Conservation (phyloP, 1,140 invertebrate genomes). For the Lasioglossum albipes region DNA sequence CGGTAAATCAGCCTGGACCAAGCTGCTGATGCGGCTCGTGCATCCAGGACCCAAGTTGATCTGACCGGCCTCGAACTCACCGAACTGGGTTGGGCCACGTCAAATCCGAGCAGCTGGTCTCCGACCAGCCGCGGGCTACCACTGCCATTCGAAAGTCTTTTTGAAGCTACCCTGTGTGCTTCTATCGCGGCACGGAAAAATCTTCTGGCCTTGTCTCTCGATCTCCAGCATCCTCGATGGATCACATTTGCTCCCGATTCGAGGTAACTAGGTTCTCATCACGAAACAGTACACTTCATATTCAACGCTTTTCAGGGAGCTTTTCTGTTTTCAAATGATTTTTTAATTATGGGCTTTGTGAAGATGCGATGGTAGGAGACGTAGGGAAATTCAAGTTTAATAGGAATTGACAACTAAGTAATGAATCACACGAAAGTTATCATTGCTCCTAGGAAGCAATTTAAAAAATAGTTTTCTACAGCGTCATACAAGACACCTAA, state of each 20-base stretch:
- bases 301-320: background rate
- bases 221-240: background rate
- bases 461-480: no score
- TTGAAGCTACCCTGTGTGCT: background rate
- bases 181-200: background rate
- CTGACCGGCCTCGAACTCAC: constrained; percentile 12
- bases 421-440: no score
- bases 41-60: background rate
- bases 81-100: constrained; percentile 7
- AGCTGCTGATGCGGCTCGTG: background rate
- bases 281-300: background rate
- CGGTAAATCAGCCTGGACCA: background rate
- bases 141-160: background rate
- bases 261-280: background rate
- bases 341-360: no score
- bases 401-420: no score
- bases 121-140: background rate
- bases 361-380: no score
- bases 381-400: no score
- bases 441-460: no score
- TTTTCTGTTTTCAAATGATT: background rate
- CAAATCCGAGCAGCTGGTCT: background rate
- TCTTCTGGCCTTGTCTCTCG: background rate
- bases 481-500: no score
- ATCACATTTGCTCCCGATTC: constrained; percentile 13